Conservation (phyloP, 2,113 vertebrate species). For the Orientallactaga bullata region DNA sequence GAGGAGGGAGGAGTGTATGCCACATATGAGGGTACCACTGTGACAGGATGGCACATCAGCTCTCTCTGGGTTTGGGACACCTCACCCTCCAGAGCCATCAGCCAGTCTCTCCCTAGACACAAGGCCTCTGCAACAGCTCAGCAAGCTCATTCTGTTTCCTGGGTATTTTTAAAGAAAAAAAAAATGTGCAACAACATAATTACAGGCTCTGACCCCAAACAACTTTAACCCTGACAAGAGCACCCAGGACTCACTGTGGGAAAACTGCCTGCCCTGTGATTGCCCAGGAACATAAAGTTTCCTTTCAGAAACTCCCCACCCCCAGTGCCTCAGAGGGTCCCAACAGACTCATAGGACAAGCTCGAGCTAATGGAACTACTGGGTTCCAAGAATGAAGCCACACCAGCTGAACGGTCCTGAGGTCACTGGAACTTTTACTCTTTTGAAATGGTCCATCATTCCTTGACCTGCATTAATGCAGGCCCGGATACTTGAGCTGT, state of each 20-base stretch:
- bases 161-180: constrained; percentile 43
- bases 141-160: constrained; percentile 42
- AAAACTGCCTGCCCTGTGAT: constrained; percentile 24
- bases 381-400: neutral
- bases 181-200: constrained; percentile 59
- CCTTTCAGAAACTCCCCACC: constrained; percentile 15
- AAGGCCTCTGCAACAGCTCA: neutral
- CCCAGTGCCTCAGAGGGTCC: neutral
- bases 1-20: neutral
- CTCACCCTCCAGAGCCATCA: neutral
- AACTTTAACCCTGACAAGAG: constrained; percentile 66
- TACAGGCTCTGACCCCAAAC: constrained; percentile 70
- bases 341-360: neutral
- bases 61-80: neutral
- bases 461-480: neutral
- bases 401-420: neutral
- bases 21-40: constrained; percentile 43
- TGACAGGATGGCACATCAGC: neutral
- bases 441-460: neutral
- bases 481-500: neutral
- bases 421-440: neutral
- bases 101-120: neutral
- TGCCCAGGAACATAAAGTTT: constrained; percentile 28
- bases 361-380: constrained; percentile 2
- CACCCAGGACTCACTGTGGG: neutral